Conservation (phyloP, 2,113 vertebrate genomes). For the Pristiophorus japonicus region DNA sequence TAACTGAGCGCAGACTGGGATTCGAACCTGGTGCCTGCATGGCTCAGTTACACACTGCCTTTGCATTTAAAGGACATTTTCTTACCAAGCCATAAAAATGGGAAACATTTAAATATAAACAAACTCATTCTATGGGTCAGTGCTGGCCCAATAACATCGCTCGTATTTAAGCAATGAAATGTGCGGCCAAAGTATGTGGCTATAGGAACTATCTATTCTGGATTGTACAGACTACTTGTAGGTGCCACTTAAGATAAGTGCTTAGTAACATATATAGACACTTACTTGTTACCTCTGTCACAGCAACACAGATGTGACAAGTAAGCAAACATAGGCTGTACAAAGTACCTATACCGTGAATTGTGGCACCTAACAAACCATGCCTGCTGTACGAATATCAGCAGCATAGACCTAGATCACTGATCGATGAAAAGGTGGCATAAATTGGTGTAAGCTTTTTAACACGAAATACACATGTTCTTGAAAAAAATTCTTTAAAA, state of each 20-base stretch:
- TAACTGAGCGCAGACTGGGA: background rate
- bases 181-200: background rate
- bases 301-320: background rate
- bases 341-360: background rate
- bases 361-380: background rate
- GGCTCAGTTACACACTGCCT: background rate
- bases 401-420: background rate
- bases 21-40: background rate
- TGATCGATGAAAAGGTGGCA: background rate
- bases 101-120: background rate
- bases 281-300: background rate
- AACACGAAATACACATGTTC: background rate
- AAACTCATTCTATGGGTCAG: background rate
- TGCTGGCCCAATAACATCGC: background rate
- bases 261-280: too few species aligned
- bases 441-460: background rate
- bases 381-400: background rate
- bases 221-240: background rate
- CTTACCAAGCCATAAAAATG: background rate
- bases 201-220: background rate
- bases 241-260: background rate
- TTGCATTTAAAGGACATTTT: background rate
- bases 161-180: background rate
- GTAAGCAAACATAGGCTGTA: background rate
- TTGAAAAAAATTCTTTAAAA: background rate